Evolutionary conservation across 2,113 vertebrate genomes (phyloP).

Genomic region (Phyllostomus hastatus): DNA sequence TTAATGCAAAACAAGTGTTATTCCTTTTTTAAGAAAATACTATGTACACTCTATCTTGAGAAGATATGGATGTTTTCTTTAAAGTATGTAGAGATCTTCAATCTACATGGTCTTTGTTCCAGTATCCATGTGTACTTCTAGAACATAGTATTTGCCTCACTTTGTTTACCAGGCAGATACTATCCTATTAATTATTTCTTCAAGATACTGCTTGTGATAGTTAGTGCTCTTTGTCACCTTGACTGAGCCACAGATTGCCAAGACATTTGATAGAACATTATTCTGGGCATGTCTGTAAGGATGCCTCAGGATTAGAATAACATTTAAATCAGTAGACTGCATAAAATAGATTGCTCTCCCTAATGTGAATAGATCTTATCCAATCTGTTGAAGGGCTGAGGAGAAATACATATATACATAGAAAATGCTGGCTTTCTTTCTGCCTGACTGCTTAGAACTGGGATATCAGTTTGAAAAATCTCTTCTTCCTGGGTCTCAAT

Average conservation of each 20-base stretch:
- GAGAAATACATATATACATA: neutral
- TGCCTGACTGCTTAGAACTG: neutral
- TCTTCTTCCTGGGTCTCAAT: neutral
- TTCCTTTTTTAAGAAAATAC: neutral
- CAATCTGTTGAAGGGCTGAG: neutral
- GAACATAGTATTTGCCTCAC: neutral
- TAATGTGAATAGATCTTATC: neutral
- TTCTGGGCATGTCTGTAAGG: neutral
- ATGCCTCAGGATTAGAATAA: neutral
- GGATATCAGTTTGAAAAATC: neutral
- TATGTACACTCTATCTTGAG: neutral
- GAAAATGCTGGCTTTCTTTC: accelerated
- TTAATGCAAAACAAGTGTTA: neutral
- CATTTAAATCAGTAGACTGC: neutral
- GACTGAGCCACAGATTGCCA: neutral
- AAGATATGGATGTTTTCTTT: neutral
- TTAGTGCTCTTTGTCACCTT: neutral
- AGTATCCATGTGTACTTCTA: neutral
- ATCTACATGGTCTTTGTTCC: neutral
- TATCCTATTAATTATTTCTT: neutral
- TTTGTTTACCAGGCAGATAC: neutral
- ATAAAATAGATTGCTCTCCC: neutral
- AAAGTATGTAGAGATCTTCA: neutral
- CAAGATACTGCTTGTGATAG: neutral
- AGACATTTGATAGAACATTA: neutral